These are phyloP conservation scores for Oryzias celebensis DNA, from an alignment of 2,113 vertebrate species.

Conservation along the genomic window DNA sequence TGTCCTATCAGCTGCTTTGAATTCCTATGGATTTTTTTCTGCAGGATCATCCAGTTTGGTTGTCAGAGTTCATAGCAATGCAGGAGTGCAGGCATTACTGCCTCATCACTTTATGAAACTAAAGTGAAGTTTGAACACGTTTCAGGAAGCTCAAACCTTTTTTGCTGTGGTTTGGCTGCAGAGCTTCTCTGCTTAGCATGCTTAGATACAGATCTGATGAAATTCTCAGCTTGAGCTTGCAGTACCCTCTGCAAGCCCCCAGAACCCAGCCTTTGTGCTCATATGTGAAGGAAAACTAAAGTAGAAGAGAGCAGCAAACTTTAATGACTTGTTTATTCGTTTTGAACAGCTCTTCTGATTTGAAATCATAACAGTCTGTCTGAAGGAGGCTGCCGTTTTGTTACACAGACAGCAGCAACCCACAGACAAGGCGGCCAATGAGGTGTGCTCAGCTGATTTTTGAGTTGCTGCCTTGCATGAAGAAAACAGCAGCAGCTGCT, in stretches of 20 bases:
- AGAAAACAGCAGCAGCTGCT: slow-evolving; percentile 14
- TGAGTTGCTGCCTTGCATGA: slow-evolving; percentile 8
- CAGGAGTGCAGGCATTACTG: no score
- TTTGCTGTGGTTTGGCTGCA: slow-evolving; percentile 15
- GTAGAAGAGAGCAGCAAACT: slow-evolving; percentile 16
- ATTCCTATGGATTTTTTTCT: no score
- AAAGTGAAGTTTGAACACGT: no score
- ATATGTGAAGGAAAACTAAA: slow-evolving; percentile 25
- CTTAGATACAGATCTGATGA: slow-evolving; percentile 34
- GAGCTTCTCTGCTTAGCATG: slow-evolving; percentile 4
- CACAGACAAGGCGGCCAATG: neutral
- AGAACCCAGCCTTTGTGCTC: slow-evolving; percentile 9
- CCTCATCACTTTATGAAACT: no score
- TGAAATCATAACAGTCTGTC: slow-evolving; percentile 11
- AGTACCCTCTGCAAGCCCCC: slow-evolving; percentile 6
- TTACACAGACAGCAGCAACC: slow-evolving; percentile 23
- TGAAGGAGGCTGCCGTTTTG: slow-evolving; percentile 33
- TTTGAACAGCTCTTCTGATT: slow-evolving; percentile 39
- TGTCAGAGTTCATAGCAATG: no score
- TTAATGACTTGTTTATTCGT: slow-evolving; percentile 54
- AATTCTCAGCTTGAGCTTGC: slow-evolving; percentile 30
- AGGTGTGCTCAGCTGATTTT: slow-evolving; percentile 19
- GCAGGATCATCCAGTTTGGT: no score
- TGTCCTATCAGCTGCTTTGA: no score
- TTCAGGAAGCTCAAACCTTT: no score